These are phyloP conservation scores for Lasioglossum morio DNA, from an alignment of 2,888 invertebrate genomes.

Conservation along the genomic window DNA sequence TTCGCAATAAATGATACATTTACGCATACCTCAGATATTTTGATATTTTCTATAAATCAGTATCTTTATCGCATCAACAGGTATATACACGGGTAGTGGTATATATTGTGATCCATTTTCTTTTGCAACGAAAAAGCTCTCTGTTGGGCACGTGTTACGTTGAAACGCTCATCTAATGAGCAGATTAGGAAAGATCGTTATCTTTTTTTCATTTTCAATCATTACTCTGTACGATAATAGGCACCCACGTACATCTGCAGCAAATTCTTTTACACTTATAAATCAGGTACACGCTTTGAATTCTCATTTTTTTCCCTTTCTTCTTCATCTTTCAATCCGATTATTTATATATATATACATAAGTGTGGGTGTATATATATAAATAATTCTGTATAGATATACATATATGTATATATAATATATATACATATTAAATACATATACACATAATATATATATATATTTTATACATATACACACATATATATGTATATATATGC, in stretches of 20 bases:
- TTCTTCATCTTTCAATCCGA: slow-evolving; percentile 54
- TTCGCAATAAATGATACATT: slow-evolving; percentile 44
- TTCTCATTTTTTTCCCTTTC: slow-evolving; percentile 43
- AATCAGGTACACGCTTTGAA: slow-evolving; percentile 81
- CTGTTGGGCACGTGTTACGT: slow-evolving; percentile 44
- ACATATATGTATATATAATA: slow-evolving; percentile 27
- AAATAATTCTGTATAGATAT: background rate
- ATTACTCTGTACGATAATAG: slow-evolving; percentile 68
- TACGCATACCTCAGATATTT: slow-evolving; percentile 25
- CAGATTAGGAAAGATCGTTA: slow-evolving; percentile 52
- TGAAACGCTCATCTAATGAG: slow-evolving; percentile 48
- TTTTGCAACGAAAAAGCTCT: slow-evolving; percentile 32
- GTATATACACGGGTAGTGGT: slow-evolving; percentile 32
- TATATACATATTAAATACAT: slow-evolving; percentile 7
- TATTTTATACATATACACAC: slow-evolving; percentile 4
- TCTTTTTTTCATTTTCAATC: slow-evolving; percentile 36
- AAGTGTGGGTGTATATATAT: slow-evolving; percentile 16
- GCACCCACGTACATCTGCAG: slow-evolving; percentile 72
- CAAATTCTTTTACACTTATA: slow-evolving; percentile 76
- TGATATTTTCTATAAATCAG: slow-evolving; percentile 29
- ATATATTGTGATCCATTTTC: background rate
- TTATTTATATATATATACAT: slow-evolving; percentile 37
- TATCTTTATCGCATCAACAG: slow-evolving; percentile 28
- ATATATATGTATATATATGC: slow-evolving; percentile 36
- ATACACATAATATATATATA: slow-evolving; percentile 17